A percentile compares a stretch with the other conserved stretches of the same genome.
Conservation (phyloP, 2,797 vertebrate genomes). For the Siniperca obscura region DNA sequence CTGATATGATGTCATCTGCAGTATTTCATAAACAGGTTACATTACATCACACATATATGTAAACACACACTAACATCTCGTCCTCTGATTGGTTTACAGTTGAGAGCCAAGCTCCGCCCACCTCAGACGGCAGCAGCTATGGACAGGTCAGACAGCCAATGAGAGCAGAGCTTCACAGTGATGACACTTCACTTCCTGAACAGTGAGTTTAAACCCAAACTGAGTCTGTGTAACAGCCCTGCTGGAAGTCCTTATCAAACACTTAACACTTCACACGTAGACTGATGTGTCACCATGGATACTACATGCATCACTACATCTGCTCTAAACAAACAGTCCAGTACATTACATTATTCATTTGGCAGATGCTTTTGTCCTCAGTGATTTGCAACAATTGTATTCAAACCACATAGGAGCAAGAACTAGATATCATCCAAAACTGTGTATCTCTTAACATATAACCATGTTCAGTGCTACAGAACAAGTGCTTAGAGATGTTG, state of each 20-base stretch:
- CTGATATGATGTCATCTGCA: neutral
- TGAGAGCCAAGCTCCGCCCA: neutral
- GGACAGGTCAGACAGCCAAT: slow-evolving; percentile 58
- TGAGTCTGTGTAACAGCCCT: neutral
- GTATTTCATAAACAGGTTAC: neutral
- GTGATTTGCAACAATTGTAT: neutral
- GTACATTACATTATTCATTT: neutral
- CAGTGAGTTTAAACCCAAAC: slow-evolving; percentile 66
- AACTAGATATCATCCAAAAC: too few relatives aligned
- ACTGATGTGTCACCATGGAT: neutral
- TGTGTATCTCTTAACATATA: too few relatives aligned
- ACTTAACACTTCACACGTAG: neutral
- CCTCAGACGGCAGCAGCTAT: slow-evolving; percentile 27
- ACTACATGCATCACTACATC: neutral
- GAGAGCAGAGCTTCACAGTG: slow-evolving; percentile 52
- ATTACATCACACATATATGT: neutral
- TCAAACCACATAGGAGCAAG: neutral
- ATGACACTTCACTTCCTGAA: slow-evolving; percentile 44
- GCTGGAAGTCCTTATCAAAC: neutral
- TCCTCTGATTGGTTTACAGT: slow-evolving; percentile 46
- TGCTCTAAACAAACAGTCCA: neutral
- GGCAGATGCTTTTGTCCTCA: too few relatives aligned
- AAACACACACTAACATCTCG: neutral
- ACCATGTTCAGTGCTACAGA: too few relatives aligned
- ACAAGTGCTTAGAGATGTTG: neutral